Evolutionary conservation across 2,797 vertebrate species (phyloP).

Genomic region (Sebastes jordani): DNA sequence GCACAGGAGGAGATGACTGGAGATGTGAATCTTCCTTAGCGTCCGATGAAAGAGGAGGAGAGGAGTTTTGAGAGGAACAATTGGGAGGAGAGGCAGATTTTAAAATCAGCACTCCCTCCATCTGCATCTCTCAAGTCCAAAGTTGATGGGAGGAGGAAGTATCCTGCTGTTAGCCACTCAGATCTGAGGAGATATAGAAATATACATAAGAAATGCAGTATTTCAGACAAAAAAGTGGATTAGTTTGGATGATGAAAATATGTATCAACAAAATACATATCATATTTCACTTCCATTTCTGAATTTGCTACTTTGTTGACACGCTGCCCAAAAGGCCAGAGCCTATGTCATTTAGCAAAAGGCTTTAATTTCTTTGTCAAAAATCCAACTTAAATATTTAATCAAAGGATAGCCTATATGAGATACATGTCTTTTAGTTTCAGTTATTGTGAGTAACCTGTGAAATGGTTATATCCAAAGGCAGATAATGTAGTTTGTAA

Average conservation of each 20-base stretch:
- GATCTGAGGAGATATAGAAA: conserved; percentile 34
- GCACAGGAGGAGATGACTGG: neutral
- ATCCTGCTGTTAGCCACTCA: neutral
- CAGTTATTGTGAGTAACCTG: neutral
- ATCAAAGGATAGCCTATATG: neutral
- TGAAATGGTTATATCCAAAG: neutral
- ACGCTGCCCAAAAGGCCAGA: neutral
- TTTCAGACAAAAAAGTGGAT: neutral
- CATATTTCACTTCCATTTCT: neutral
- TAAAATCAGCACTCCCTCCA: conserved; percentile 67
- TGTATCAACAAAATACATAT: neutral
- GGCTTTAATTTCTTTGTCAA: neutral
- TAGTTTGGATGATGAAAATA: neutral
- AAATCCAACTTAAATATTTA: neutral
- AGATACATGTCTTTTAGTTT: neutral
- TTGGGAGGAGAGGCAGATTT: conserved; percentile 35
- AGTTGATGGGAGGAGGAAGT: neutral
- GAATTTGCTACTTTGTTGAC: neutral
- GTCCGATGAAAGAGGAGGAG: neutral
- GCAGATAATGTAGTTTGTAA: neutral
- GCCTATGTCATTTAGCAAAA: neutral
- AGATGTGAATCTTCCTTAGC: conserved; percentile 10
- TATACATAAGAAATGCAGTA: neutral
- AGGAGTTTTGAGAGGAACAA: conserved; percentile 15
- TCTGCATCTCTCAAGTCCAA: conserved; percentile 37